phyloP scores from a whole-genome alignment of 2,797 vertebrate genomes.

The Chaetodon trifasciatus region DNA sequence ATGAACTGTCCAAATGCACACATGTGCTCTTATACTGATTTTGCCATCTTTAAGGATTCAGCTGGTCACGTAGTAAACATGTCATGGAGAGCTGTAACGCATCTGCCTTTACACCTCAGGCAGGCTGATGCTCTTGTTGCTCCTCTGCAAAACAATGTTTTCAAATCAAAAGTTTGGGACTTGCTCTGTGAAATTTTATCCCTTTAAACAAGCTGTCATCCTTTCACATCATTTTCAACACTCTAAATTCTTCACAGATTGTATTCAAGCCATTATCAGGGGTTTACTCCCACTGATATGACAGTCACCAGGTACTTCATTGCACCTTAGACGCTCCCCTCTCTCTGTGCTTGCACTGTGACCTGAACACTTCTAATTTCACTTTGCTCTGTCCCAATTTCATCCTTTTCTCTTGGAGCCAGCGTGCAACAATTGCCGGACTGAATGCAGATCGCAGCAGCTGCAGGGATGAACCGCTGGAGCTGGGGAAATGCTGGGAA shows the following conservation, averaged over 20 bases:
- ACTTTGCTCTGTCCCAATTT: slow-evolving; percentile 47
- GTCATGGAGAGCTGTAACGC: neutral
- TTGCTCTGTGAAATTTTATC: neutral
- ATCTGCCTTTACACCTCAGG: neutral
- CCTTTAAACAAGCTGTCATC: neutral
- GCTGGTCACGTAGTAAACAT: neutral
- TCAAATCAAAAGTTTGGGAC: too few species aligned
- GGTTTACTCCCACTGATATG: neutral
- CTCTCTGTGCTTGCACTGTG: slow-evolving; percentile 26
- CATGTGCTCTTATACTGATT: neutral
- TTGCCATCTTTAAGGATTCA: neutral
- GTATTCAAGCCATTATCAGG: too few species aligned
- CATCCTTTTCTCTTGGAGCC: slow-evolving; percentile 30
- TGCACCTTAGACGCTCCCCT: slow-evolving; percentile 3
- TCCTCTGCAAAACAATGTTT: neutral
- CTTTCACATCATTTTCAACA: neutral
- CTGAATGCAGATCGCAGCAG: slow-evolving; percentile 58
- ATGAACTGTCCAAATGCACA: neutral
- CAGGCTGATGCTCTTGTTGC: neutral
- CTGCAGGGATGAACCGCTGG: slow-evolving; percentile 72
- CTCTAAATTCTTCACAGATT: neutral
- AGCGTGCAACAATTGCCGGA: slow-evolving; percentile 52
- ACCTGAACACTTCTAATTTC: slow-evolving; percentile 40
- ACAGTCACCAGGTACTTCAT: neutral
- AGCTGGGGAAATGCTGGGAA: slow-evolving; percentile 49